These are phyloP conservation scores for Thereuonema tuberculata DNA, from an alignment of 1,140 invertebrate genomes.

Conservation along the genomic window DNA sequence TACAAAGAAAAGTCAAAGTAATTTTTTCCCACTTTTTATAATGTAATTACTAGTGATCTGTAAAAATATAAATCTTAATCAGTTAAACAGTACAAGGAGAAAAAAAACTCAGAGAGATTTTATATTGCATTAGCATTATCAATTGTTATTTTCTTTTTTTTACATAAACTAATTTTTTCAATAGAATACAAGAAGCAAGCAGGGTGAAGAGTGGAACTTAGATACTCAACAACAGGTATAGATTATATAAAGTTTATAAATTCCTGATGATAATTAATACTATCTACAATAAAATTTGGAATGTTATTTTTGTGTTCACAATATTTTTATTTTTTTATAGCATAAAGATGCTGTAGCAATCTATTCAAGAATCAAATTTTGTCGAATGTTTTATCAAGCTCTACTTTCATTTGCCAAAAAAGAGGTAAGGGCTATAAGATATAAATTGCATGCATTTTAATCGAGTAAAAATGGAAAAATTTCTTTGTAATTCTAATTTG, in stretches of 20 bases:
- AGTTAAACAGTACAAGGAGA: too few species aligned
- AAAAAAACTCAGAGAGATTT: conserved; percentile 10
- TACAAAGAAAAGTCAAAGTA: conserved; percentile 49
- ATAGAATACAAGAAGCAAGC: conserved; percentile 26
- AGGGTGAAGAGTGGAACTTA: conserved; percentile 29
- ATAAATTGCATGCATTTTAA: conserved; percentile 1
- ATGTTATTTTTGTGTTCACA: background rate
- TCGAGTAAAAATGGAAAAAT: background rate
- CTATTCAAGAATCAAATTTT: conserved; percentile 67
- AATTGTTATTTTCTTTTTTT: too few species aligned
- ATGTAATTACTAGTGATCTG: too few species aligned
- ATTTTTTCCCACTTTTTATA: background rate
- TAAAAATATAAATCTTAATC: too few species aligned
- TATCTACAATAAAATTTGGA: too few species aligned
- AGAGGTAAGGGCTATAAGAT: conserved; percentile 35
- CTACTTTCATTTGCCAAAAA: conserved; percentile 49
- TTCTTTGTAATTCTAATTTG: too few species aligned
- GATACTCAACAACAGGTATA: conserved; percentile 27
- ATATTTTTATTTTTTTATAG: conserved; percentile 22
- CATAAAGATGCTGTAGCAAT: conserved; percentile 43
- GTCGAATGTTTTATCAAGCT: conserved; percentile 67
- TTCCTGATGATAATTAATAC: too few species aligned
- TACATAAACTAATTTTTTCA: background rate
- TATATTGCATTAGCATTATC: background rate
- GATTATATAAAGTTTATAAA: conserved; percentile 12